phyloP scores from a whole-genome alignment of 2,888 invertebrate genomes.

The Tiliacea aurago region DNA sequence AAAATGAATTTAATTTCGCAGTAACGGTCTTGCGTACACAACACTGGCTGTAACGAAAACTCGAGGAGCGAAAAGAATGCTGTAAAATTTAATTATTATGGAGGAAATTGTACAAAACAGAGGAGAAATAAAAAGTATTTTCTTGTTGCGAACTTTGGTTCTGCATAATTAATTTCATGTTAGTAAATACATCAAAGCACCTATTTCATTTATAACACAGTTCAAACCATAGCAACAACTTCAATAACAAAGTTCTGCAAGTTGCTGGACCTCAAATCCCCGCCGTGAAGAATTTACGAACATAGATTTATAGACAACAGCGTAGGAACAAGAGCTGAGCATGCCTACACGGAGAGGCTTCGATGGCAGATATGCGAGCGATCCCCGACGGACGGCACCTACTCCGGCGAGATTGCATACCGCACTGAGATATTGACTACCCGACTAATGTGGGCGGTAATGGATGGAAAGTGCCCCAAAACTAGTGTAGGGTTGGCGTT shows the following conservation, averaged over 20 bases:
- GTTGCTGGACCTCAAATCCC: slow-evolving; percentile 55
- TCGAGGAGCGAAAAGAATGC: slow-evolving; percentile 42
- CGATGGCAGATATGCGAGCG: slow-evolving; percentile 76
- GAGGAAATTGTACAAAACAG: slow-evolving; percentile 32
- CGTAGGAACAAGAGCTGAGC: slow-evolving; percentile 63
- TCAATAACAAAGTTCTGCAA: slow-evolving; percentile 42
- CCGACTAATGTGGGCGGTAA: slow-evolving; percentile 84
- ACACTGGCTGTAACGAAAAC: slow-evolving; percentile 51
- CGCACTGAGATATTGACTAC: slow-evolving; percentile 79
- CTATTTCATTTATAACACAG: slow-evolving; percentile 8
- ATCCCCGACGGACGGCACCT: slow-evolving; percentile 74
- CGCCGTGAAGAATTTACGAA: slow-evolving; percentile 58
- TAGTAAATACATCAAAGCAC: slow-evolving; percentile 11
- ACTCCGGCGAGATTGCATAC: slow-evolving; percentile 81
- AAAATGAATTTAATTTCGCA: slow-evolving; percentile 74
- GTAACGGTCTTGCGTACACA: slow-evolving; percentile 65
- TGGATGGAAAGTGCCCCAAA: slow-evolving; percentile 81
- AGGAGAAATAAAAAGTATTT: slow-evolving; percentile 20
- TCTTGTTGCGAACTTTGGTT: slow-evolving; percentile 14
- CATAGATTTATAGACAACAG: slow-evolving; percentile 64
- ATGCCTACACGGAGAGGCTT: slow-evolving; percentile 67
- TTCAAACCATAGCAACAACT: slow-evolving; percentile 28
- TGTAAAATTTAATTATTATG: slow-evolving; percentile 53
- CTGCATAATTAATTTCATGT: slow-evolving; percentile 27
- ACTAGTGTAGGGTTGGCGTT: slow-evolving; percentile 69